Evolutionary conservation across 92 coral and sea anemone species (phyloP).

Genomic region (Anthopleura xanthogrammica): DNA sequence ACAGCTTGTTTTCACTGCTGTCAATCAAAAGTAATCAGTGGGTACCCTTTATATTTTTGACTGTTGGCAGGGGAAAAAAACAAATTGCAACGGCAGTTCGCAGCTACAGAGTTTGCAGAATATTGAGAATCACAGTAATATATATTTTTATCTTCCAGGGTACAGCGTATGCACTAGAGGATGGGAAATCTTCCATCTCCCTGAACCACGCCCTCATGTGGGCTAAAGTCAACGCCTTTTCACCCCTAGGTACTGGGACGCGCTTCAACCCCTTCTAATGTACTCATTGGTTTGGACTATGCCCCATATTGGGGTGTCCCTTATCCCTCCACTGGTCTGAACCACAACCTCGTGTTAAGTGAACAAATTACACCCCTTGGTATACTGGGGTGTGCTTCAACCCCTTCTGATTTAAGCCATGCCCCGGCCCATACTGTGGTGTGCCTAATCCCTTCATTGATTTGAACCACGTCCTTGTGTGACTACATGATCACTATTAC

Average conservation of each 20-base stretch:
- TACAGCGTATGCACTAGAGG: conserved; percentile 75
- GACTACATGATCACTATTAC: too few species aligned
- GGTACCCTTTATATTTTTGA: too few species aligned
- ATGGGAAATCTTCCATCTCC: conserved; percentile 86
- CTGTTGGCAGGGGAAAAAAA: too few species aligned
- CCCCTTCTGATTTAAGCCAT: conserved; percentile 50
- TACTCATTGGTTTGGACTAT: neutral
- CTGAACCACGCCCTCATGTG: conserved; percentile 96
- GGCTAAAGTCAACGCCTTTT: conserved; percentile 97
- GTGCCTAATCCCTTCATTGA: too few species aligned
- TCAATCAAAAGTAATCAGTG: too few species aligned
- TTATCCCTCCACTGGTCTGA: neutral
- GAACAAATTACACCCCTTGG: conserved; percentile 89
- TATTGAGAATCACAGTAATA: too few species aligned
- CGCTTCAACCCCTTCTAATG: conserved; percentile 77
- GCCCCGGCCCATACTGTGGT: too few species aligned
- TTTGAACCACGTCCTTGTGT: too few species aligned
- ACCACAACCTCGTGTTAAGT: conserved; percentile 96
- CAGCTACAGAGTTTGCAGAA: too few species aligned
- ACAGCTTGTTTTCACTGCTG: too few species aligned
- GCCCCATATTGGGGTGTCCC: neutral
- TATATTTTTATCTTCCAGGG: conserved; percentile 54
- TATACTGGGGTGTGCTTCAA: conserved; percentile 73
- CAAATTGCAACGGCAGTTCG: too few species aligned
- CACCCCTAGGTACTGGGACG: conserved; percentile 86